Percentiles rank a stretch among this genome's conserved stretches.
These are phyloP conservation scores for Phyllotis vaccarum DNA, from an alignment of 2,797 vertebrate species.

Conservation along the genomic window DNA sequence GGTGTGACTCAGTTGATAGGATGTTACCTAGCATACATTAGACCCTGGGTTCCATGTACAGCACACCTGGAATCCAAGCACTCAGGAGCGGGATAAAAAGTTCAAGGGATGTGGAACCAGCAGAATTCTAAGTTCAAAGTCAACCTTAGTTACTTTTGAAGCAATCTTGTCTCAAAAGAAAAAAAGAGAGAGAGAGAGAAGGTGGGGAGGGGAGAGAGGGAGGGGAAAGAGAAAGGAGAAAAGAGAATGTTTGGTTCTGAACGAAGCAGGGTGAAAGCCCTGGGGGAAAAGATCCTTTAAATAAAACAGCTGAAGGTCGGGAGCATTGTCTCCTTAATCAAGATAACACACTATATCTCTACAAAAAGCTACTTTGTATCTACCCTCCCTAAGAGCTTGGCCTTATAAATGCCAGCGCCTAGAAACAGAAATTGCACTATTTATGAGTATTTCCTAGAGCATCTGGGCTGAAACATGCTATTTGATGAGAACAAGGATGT, in stretches of 20 bases:
- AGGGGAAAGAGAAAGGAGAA: rapidly evolving
- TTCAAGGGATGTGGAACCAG: neutral
- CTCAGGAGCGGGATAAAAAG: neutral
- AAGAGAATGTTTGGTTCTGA: slow-evolving; percentile 7
- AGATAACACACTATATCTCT: slow-evolving; percentile 27
- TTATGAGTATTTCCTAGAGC: slow-evolving; percentile 44
- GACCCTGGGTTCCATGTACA: neutral
- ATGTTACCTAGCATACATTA: neutral
- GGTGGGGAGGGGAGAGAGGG: too few species aligned
- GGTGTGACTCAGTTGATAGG: neutral
- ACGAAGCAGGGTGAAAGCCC: neutral
- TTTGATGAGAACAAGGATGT: slow-evolving; percentile 62
- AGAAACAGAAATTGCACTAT: slow-evolving; percentile 40
- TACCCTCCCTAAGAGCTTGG: slow-evolving; percentile 14
- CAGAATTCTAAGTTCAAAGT: neutral
- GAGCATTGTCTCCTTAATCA: slow-evolving; percentile 20
- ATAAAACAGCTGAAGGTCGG: slow-evolving; percentile 33
- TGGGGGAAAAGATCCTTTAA: neutral
- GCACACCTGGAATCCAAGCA: neutral
- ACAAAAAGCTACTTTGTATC: slow-evolving; percentile 29
- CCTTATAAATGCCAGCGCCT: slow-evolving; percentile 57
- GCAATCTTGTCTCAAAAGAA: neutral
- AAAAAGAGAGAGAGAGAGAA: neutral
- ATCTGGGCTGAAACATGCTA: slow-evolving; percentile 46
- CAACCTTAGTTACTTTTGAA: neutral